Base-by-base conservation (phyloP, 2,113 vertebrate species). In the Mastomys coucha region DNA sequence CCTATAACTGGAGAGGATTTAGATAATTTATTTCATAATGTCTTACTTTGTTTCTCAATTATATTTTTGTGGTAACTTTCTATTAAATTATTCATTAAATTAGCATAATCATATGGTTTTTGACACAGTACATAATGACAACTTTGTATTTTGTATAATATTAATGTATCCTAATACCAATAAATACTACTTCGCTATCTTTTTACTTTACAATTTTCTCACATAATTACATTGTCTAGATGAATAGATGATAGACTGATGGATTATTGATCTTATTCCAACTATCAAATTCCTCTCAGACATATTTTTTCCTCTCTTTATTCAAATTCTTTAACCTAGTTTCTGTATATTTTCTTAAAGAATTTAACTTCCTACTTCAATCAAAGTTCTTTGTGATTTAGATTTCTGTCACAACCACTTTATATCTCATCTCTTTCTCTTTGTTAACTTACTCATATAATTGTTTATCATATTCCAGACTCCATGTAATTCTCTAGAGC, bases 61-160 rank as follows among this genome's bases (percentile, higher is more conserved):
- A 85, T 72, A 33, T 89, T 72, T 65, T 17, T 65, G 53, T 45
- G 36, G 51, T 8, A 82, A 63, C 20, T 70, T 82, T 93, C 39
- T 65, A 42, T 58, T 86, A 88, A 85, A 67, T 45, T 95, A 89
- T 58, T 81, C 63, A 89, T 53, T 93, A 88, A 94, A 12, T 91
- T 58, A 69, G 72, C 60, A n/a, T 63, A 12, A 81, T 7, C 28
- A 88, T 45, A 65, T 63, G 22, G 42, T 6, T 70, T 75, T 67
- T 81, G 9, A 4, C 31, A 88, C 88, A 51, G 58, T n/a, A 13
- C 2, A 67, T 78, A 31, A 7, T 82, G 22, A 87, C 53, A 75
- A 81, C 67, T 87, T 91, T 24, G 13, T 51, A 7, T 67, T 91
- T 91, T 84, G 14, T 39, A 72, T 22, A 33, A 84, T 22, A 33